A percentile compares a stretch with the other conserved stretches of the same genome.
Conservation (phyloP, 2,888 invertebrate genomes). For the Julus scandinavius region DNA sequence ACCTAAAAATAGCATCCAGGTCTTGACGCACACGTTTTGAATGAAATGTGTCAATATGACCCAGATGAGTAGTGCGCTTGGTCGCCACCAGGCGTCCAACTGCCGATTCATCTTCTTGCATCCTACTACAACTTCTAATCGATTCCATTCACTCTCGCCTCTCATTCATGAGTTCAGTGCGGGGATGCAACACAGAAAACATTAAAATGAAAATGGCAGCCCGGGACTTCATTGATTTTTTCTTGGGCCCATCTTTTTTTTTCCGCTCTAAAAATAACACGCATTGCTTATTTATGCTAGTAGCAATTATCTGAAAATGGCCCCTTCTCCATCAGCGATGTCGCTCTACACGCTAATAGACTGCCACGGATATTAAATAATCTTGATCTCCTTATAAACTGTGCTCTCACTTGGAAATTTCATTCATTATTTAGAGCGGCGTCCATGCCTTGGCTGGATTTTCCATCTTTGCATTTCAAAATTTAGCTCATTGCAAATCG, state of each 20-base stretch:
- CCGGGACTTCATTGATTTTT: constrained; percentile 22
- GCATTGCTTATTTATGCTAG: constrained; percentile 44
- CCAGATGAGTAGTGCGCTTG: constrained; percentile 49
- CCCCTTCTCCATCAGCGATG: neutral
- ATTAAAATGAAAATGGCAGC: constrained; percentile 43
- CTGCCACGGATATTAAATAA: neutral
- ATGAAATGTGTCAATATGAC: constrained; percentile 56
- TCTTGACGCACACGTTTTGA: constrained; percentile 52
- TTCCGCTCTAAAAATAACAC: constrained; percentile 25
- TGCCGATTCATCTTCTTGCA: constrained; percentile 13
- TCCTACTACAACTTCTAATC: constrained; percentile 49
- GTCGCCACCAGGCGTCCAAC: constrained; percentile 37
- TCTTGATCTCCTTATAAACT: constrained; percentile 22
- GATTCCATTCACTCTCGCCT: constrained; percentile 47
- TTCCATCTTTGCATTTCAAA: too few species aligned
- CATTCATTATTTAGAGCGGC: neutral
- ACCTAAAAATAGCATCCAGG: constrained; percentile 54
- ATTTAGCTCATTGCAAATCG: too few species aligned
- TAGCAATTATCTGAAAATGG: constrained; percentile 34
- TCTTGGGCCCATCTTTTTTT: constrained; percentile 12
- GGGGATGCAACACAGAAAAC: neutral
- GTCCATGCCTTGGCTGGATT: neutral
- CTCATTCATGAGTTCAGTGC: constrained; percentile 54
- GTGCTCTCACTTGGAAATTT: neutral
- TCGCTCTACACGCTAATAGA: neutral